Evolutionary conservation across 2,888 invertebrate genomes (phyloP), one percentile per base, ranked within the genome.

Genomic region (Hecatera dysodea): DNA sequence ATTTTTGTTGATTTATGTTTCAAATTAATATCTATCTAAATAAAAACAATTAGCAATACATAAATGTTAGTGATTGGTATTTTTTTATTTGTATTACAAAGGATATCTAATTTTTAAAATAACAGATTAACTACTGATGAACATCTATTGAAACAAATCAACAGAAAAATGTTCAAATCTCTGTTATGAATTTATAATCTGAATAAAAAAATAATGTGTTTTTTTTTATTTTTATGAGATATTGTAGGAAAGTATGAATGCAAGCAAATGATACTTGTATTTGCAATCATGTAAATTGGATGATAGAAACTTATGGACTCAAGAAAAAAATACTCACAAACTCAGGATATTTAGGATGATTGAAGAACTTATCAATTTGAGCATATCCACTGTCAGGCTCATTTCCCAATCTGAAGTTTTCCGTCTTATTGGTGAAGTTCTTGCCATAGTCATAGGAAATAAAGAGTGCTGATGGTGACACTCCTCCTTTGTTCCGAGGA

Each of bases 401-500:
- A 77, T 96, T 94, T 7, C 96, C 92, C 62, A 97, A 89, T 77
- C 93, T 96, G 89, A 98, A 98, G 70, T 93, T 93, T 62, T 97
- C 96, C 0, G 98, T 98, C 91, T 97, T 98, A 88, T 98, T 98
- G 4, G 94, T 94, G 89, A 98, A 99, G 5, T 96, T 97, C 86
- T 97, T 97, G 15, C 99, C 99, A 92, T 99, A 98, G 92, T 99
- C 97, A 89, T 98, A 98, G 9, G 99, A 99, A 88, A 99, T 97
- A 90, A 97, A 99, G 33, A 99, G 97, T 33, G 97, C 97, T 59
- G 98, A 98, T 33, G 98, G 97, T 65, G 98, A 97, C 9, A 97
- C 96, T 0, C 93, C 90, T 36, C 93, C 95, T 68, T 95, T 93
- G 76, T 93, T 93, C 59, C 94, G 89, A 15, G 97, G 96, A 66